Evolutionary conservation across 2,113 vertebrate genomes (phyloP), one percentile per base, ranked within the genome.

Genomic region (Tyto alba): DNA sequence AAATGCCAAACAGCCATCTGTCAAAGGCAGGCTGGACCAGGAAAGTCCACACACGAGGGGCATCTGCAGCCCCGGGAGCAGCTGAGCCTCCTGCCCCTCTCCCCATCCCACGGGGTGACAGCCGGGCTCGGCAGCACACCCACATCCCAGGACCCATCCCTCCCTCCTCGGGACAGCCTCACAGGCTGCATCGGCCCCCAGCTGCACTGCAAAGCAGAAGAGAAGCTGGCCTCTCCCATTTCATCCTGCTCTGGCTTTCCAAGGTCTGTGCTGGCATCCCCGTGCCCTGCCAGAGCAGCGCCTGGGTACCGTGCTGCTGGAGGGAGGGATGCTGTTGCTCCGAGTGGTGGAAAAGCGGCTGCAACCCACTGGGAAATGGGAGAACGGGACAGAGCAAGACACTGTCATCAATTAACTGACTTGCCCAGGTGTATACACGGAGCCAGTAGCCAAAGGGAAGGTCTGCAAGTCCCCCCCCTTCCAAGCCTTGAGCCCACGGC

Each of bases 401-500:
- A 1, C 36, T 29, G 25, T 1, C 64, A 55, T 27, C 63, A 10
- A 2, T 13, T 5, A 22, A 10, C 27, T 4, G 34, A 7, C 26
- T 71, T 48, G 19, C 27, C n/a, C 63, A 26, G 30, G n/a, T 38
- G 18, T 15, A 55, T 6, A 34, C 19, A 48, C 4, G 0, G 20
- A 81, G 50, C 47, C 21, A 21, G 40, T 29, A 59, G 57, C 57
- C 14, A 9, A 26, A 27, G 11, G 16, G 16, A n/a, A 9, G 9
- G 1, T 36, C 41, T 56, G 23, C 0, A 0, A 36, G 63, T 40
- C 26, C 26, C n/a, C 43, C 6, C 14, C 0, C 0, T 20, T n/a
- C 67, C 86, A 40, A 25, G 3, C 57, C 60, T 11, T 2, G 1
- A 86, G 59, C 48, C 59, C 41, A 4, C 0, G 0, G n/a, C 38